Evolutionary conservation across 2,888 invertebrate genomes (phyloP).

Genomic region (Cantharis lateralis): DNA sequence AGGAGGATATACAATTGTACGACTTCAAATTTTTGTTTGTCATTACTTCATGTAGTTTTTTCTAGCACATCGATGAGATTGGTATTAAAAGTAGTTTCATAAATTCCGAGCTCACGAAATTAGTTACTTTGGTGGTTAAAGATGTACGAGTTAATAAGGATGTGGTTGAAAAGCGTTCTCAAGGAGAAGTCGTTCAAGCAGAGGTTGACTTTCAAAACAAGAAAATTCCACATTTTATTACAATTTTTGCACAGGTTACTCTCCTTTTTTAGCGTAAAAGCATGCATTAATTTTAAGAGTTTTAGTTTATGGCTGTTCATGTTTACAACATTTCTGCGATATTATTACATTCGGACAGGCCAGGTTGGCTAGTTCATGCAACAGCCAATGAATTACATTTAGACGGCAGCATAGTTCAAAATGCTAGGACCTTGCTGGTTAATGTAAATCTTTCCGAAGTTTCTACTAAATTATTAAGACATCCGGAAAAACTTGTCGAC

Average conservation of each 20-base stretch:
- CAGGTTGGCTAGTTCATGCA: slow-evolving; percentile 72
- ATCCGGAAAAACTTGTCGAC: slow-evolving; percentile 53
- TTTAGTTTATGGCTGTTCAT: slow-evolving; percentile 84
- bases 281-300: background rate
- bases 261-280: background rate
- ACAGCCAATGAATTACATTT: slow-evolving; percentile 71
- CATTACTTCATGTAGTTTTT: slow-evolving; percentile 31
- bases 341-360: slow-evolving; percentile 65
- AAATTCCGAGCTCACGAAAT: slow-evolving; percentile 85
- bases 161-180: slow-evolving; percentile 56
- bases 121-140: slow-evolving; percentile 79
- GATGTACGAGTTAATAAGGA: slow-evolving; percentile 83
- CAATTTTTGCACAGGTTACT: slow-evolving; percentile 80
- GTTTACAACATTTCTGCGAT: slow-evolving; percentile 73
- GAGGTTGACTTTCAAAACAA: slow-evolving; percentile 72
- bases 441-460: slow-evolving; percentile 73
- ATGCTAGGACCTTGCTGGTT: slow-evolving; percentile 70
- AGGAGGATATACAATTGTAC: slow-evolving; percentile 62
- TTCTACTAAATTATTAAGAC: slow-evolving; percentile 64
- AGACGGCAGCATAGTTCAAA: slow-evolving; percentile 72
- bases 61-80: slow-evolving; percentile 82
- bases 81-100: slow-evolving; percentile 85
- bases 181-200: slow-evolving; percentile 49
- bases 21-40: slow-evolving; percentile 16
- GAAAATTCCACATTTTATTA: slow-evolving; percentile 78